Percentiles rank a stretch among this genome's conserved stretches.
phyloP scores from a whole-genome alignment of 1,140 invertebrate species.

The Oryzaephilus surinamensis region DNA sequence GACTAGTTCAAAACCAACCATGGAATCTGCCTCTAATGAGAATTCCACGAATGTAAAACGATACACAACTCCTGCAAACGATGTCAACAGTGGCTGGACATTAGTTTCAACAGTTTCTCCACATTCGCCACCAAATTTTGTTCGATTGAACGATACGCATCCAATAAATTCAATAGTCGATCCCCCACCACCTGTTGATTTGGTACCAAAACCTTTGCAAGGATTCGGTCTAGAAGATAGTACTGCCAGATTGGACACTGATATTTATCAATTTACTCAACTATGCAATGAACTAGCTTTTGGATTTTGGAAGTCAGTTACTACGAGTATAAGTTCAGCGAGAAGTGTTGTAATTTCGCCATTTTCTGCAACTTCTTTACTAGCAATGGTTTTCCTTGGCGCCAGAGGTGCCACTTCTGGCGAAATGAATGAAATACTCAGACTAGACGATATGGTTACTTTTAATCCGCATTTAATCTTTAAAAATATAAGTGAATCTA shows the following conservation, averaged over 20 bases:
- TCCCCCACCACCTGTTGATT: conserved; percentile 36
- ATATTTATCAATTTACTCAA: conserved; percentile 38
- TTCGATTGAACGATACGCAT: conserved; percentile 5
- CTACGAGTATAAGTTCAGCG: conserved; percentile 55
- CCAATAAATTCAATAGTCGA: conserved; percentile 13
- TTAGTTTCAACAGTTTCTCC: conserved; percentile 30
- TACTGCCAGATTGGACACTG: conserved; percentile 47
- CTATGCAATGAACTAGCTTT: conserved; percentile 77
- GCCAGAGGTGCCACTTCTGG: conserved; percentile 76
- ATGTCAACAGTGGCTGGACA: conserved; percentile 23
- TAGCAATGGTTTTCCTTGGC: conserved; percentile 82
- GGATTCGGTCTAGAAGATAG: conserved; percentile 65
- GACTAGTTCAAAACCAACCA: conserved; percentile 10
- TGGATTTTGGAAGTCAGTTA: conserved; percentile 62
- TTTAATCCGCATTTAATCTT: conserved; percentile 80
- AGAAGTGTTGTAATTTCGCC: conserved; percentile 75
- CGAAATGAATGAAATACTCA: conserved; percentile 78
- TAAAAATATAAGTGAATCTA: conserved; percentile 70
- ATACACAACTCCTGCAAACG: conserved; percentile 6
- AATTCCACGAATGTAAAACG: conserved; percentile 9
- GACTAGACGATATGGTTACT: conserved; percentile 74
- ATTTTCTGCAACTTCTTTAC: conserved; percentile 69
- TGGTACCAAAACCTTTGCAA: conserved; percentile 47
- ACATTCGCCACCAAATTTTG: conserved; percentile 23
- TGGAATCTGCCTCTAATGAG: conserved; percentile 17